Percentiles rank a stretch among this genome's conserved stretches.
Conservation (phyloP, 2,888 invertebrate species). For the Pogonocherus hispidulus region DNA sequence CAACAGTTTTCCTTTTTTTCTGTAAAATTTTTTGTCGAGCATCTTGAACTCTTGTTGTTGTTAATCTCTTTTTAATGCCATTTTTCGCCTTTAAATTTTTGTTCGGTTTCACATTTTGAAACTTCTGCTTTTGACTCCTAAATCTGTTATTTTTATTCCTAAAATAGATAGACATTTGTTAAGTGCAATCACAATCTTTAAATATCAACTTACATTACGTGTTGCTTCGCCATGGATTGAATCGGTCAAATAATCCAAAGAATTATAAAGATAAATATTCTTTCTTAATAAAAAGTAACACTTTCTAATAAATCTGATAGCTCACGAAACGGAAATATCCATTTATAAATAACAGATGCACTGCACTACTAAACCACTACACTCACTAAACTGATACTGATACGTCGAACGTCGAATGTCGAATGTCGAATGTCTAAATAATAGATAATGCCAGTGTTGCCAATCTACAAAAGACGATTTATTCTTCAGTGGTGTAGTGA, state of each 20-base stretch:
- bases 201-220: constrained; percentile 35
- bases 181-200: background rate
- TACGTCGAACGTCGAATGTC: no score
- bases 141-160: constrained; percentile 45
- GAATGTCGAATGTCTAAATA: no score
- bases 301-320: constrained; percentile 1
- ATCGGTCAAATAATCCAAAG: background rate
- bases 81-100: constrained; percentile 33
- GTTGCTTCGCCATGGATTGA: constrained; percentile 29
- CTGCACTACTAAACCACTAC: no score
- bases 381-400: no score
- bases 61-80: constrained; percentile 47
- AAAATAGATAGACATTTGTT: constrained; percentile 19
- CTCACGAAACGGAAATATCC: no score
- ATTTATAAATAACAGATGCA: no score
- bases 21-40: constrained; percentile 85
- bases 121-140: constrained; percentile 41
- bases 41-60: constrained; percentile 70
- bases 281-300: background rate
- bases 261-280: background rate
- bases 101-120: constrained; percentile 31
- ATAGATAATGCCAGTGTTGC: no score
- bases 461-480: no score
- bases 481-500: no score
- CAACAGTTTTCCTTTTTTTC: constrained; percentile 81